Conservation (phyloP, 35 echinoderm and acorn worm species). For the Holothuria glaberrima region DNA sequence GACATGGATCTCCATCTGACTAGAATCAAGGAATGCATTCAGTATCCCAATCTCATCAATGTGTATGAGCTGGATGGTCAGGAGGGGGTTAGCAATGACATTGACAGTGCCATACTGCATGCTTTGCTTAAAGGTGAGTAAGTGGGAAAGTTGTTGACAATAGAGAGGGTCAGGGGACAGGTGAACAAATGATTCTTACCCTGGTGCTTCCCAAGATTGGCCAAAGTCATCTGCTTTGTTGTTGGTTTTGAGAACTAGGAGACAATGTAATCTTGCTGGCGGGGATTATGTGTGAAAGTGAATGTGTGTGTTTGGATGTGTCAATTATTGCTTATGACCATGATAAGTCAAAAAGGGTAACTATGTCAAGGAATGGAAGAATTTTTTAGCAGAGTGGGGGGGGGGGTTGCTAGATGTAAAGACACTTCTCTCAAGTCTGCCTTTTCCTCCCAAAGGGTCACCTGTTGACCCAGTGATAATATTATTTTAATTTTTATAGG, state of each 20-base stretch:
- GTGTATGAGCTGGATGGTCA: constrained; percentile 81
- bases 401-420: no score
- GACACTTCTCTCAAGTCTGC: no score
- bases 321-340: not conserved
- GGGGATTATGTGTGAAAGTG: not conserved
- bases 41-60: constrained; percentile 76
- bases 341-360: not conserved
- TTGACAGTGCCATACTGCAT: constrained; percentile 90
- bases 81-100: constrained; percentile 65
- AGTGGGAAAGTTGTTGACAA: no score
- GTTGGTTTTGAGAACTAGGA: not conserved
- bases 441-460: no score
- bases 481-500: no score
- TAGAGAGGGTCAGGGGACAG: no score
- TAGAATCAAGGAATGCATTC: constrained; percentile 78
- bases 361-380: not conserved
- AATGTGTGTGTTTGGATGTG: not conserved
- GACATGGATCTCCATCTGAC: constrained; percentile 78
- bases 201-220: no score
- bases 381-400: no score
- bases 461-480: no score
- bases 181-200: no score
- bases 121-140: constrained; percentile 87
- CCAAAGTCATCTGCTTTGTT: not conserved
- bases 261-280: not conserved